These are phyloP conservation scores for Hormiphora californensis DNA, from an alignment of 37 sponge, comb jelly and placozoan genomes.

Conservation along the genomic window DNA sequence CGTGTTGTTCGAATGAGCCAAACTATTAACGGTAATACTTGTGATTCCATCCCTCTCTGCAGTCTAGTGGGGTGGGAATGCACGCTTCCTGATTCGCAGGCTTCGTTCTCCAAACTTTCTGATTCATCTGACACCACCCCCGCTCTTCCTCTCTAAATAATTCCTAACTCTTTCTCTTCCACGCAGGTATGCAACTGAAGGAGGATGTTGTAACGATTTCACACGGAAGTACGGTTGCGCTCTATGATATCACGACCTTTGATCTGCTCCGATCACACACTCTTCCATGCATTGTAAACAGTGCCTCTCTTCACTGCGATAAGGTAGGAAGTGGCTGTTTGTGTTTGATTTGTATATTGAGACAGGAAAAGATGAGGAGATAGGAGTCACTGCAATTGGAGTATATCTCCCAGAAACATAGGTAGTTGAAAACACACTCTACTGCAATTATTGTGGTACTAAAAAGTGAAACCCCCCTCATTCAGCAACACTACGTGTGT, in stretches of 20 bases:
- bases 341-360: too few relatives aligned
- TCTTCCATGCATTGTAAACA: slow-evolving; percentile 33
- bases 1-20: neutral
- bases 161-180: too few relatives aligned
- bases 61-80: too few relatives aligned
- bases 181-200: slow-evolving; percentile 17
- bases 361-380: neutral
- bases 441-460: neutral
- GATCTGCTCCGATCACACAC: slow-evolving; percentile 24
- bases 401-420: too few relatives aligned
- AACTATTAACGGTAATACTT: slow-evolving; percentile 4
- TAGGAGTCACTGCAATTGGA: too few relatives aligned
- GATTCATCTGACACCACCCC: too few relatives aligned
- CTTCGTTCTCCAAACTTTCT: too few relatives aligned
- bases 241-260: slow-evolving; percentile 37
- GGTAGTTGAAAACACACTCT: too few relatives aligned
- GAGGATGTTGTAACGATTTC: slow-evolving; percentile 16
- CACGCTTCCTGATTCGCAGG: too few relatives aligned
- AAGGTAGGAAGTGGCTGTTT: neutral
- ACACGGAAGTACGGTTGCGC: slow-evolving; percentile 13
- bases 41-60: too few relatives aligned
- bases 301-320: slow-evolving; percentile 15
- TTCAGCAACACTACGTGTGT: slow-evolving; percentile 63
- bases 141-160: too few relatives aligned
- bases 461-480: neutral